phyloP scores from a whole-genome alignment of 2,888 invertebrate species.

The Parnassius orleans region DNA sequence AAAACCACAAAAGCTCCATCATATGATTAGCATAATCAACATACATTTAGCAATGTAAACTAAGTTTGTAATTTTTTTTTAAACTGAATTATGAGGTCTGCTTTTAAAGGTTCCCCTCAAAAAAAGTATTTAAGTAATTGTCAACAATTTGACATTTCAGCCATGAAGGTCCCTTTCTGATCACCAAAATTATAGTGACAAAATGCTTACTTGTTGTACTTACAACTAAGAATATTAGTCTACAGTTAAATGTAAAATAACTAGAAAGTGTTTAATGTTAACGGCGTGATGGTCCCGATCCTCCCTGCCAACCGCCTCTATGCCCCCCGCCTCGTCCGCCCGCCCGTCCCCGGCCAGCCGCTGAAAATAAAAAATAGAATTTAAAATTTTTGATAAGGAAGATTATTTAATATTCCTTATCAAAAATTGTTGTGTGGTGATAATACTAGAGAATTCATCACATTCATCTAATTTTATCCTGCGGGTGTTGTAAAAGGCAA shows the following conservation, averaged over 20 bases:
- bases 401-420: too few relatives aligned
- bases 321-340: constrained; percentile 72
- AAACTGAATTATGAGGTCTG: not conserved
- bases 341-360: constrained; percentile 83
- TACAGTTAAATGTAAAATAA: constrained; percentile 17
- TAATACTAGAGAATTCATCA: too few relatives aligned
- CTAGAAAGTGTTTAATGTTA: constrained; percentile 35
- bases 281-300: constrained; percentile 76
- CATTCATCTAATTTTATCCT: too few relatives aligned
- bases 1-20: too few relatives aligned
- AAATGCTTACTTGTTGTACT: constrained; percentile 14
- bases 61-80: too few relatives aligned
- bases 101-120: not conserved
- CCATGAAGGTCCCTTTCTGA: too few relatives aligned
- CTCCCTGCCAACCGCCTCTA: constrained; percentile 85
- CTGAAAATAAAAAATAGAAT: constrained; percentile 43
- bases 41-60: too few relatives aligned
- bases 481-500: too few relatives aligned
- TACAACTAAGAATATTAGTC: constrained; percentile 20
- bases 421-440: too few relatives aligned
- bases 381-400: too few relatives aligned
- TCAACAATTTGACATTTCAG: not conserved
- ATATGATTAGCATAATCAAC: too few relatives aligned
- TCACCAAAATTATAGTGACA: not conserved
- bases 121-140: not conserved